These are phyloP conservation scores for Nomada lathburiana DNA, from an alignment of 2,888 invertebrate species.

Conservation along the genomic window DNA sequence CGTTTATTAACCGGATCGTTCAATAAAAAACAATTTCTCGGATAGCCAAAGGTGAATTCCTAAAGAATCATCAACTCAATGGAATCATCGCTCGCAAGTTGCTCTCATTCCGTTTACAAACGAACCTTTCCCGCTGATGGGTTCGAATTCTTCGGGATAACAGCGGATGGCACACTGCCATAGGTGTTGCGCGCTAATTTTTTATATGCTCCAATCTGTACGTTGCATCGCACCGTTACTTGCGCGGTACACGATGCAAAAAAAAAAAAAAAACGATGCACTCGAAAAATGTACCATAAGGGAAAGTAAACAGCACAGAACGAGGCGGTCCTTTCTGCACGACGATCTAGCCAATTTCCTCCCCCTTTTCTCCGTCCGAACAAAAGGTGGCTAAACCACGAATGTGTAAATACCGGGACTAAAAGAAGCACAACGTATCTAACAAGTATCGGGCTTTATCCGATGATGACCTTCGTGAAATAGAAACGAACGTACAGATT, in stretches of 20 bases:
- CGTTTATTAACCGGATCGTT: not conserved
- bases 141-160: slow-evolving; percentile 37
- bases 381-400: too few species aligned
- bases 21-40: not conserved
- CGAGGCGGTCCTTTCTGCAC: too few species aligned
- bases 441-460: too few species aligned
- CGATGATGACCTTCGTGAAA: slow-evolving; percentile 40
- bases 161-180: slow-evolving; percentile 62
- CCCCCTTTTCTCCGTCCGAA: too few species aligned
- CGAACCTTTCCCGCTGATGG: slow-evolving; percentile 30
- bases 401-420: too few species aligned
- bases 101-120: slow-evolving; percentile 16
- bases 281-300: too few species aligned
- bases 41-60: not conserved
- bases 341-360: too few species aligned
- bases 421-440: too few species aligned
- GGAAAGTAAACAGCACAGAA: not conserved
- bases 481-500: slow-evolving; percentile 23
- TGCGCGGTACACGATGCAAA: not conserved
- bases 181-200: slow-evolving; percentile 55
- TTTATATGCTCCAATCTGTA: not conserved
- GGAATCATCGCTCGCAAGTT: not conserved
- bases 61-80: too few species aligned
- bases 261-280: not conserved
- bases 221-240: not conserved